phyloP scores from a whole-genome alignment of 53 echinoderm and acorn worm genomes.

The Patiria pectinifera region DNA sequence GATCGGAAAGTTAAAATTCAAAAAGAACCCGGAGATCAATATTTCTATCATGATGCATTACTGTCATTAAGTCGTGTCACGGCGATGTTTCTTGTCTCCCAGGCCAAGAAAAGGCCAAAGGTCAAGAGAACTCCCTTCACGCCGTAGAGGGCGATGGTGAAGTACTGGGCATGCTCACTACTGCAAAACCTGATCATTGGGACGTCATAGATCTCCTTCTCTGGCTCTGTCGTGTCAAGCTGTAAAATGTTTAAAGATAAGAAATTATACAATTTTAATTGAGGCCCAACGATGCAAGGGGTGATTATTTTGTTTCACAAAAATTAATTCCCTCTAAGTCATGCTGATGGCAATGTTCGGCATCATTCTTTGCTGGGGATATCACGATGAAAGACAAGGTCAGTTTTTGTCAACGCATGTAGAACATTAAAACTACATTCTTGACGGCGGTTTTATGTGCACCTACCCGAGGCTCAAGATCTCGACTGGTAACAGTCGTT shows the following conservation, averaged over 20 bases:
- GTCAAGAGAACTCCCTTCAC: conserved; percentile 39
- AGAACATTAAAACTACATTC: no score
- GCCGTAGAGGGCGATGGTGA: conserved; percentile 22
- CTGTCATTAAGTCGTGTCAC: conserved; percentile 58
- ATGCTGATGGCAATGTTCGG: no score
- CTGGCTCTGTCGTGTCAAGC: conserved; percentile 36
- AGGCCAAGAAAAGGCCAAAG: conserved; percentile 63
- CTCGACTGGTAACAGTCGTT: neutral
- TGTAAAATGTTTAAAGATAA: neutral
- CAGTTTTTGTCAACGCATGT: no score
- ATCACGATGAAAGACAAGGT: no score
- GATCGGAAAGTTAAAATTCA: no score
- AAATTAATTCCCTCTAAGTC: no score
- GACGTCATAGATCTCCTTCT: conserved; percentile 42
- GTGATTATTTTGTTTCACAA: no score
- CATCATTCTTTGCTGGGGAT: no score
- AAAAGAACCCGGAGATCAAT: no score
- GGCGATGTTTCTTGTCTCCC: conserved; percentile 54
- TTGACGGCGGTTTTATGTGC: no score
- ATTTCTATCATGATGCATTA: neutral
- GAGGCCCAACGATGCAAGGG: no score
- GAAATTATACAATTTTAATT: neutral
- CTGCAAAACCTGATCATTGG: conserved; percentile 17
- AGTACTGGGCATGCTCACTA: conserved; percentile 29
- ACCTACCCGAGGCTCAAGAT: conserved; percentile 10